Conservation (phyloP, 2,888 invertebrate genomes). For the Mellilla xanthometata region DNA sequence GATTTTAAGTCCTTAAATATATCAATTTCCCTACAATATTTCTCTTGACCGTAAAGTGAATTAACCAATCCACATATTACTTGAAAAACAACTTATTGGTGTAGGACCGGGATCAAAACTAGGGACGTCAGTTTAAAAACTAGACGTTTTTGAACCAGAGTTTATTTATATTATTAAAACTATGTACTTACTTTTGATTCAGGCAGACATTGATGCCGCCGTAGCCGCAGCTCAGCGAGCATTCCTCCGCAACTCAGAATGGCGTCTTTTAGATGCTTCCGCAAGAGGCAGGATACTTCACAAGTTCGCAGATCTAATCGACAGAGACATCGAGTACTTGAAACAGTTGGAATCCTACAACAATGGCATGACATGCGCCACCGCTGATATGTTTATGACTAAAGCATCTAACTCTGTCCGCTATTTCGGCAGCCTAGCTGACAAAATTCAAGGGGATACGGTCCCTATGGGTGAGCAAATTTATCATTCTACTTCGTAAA, state of each 20-base stretch:
- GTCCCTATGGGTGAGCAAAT: conserved; percentile 78
- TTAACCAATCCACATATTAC: too few species aligned
- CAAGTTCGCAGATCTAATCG: conserved; percentile 90
- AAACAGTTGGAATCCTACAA: conserved; percentile 94
- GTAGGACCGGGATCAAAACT: too few species aligned
- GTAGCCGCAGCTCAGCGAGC: conserved; percentile 89
- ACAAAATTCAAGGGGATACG: conserved; percentile 90
- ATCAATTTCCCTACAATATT: too few species aligned
- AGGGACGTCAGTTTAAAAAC: too few species aligned
- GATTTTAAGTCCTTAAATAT: too few species aligned
- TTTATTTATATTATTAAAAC: conserved; percentile 48
- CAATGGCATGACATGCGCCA: conserved; percentile 91
- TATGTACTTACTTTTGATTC: background rate
- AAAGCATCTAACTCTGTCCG: conserved; percentile 78
- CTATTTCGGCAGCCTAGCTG: conserved; percentile 94
- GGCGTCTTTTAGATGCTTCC: conserved; percentile 92
- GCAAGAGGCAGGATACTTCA: conserved; percentile 87
- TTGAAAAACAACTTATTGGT: too few species aligned
- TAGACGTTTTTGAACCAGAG: too few species aligned
- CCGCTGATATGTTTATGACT: conserved; percentile 81
- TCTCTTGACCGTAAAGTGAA: too few species aligned
- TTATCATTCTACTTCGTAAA: too few species aligned
- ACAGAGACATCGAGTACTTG: conserved; percentile 87
- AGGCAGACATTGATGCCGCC: conserved; percentile 89
- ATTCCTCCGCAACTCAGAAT: conserved; percentile 86